Base-by-base conservation (phyloP, 1,140 invertebrate species). In the Tetramorium simillimum region DNA sequence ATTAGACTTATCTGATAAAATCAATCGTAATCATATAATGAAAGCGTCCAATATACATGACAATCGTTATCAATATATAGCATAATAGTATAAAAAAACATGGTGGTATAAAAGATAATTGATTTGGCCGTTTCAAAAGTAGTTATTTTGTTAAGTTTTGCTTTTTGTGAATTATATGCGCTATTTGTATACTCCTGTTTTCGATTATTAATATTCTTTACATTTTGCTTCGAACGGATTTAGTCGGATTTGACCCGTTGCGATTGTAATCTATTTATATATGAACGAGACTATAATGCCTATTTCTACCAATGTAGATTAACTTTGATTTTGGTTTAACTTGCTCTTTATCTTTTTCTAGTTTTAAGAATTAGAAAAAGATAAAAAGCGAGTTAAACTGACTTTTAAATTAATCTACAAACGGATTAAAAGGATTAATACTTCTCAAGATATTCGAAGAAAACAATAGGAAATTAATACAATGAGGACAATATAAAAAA, bases 1-100 rank as follows among this genome's bases (percentile, higher is more conserved):
- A 75, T 72, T 73, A 4, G 2, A 14, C 75, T 88, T 88, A 90
- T 90, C 89, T 90, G 88, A 89, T 89, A 82, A 81, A 77, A 10
- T 5, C 60, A 37, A 24, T 51, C 24, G 1, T n/a, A 7, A 56
- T 85, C 24, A 37, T 24, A 62, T 16, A 69, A 6, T 70, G 10
- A 78, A 4, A 28, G 18, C n/a, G 69, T 86, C 28, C 43, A 33
- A 33, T 40, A 56, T 28, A 40, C 81, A 70, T 40, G 37, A 21
- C 0, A 69, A 49, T 60, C 53, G 10, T 82, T 73, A 73, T 60
- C 24, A 46, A 37, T 6, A 18, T 53, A 88, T 4, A 76, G 14
- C 14, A 33, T 33, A n/a, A 70, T 21, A 37, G 1, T 40, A 58
- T 46, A 10, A 24, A 70, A 12, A 16, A 7, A 12, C 12, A 46